Base-by-base conservation (phyloP, 2,113 vertebrate genomes). In the Oryzias javanicus region DNA sequence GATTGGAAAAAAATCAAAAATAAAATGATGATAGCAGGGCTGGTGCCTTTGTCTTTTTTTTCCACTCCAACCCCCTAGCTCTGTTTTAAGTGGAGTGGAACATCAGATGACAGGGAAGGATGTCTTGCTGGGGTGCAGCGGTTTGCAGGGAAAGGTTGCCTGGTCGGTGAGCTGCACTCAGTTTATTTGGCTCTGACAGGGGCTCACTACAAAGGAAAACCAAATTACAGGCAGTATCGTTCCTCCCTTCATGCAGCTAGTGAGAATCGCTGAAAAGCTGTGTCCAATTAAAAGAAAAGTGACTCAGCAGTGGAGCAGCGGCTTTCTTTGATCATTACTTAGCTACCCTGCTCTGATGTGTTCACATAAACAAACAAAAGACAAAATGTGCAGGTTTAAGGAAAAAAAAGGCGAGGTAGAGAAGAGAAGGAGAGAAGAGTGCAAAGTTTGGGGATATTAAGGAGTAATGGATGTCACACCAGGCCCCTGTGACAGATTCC, bases 1-100 rank as follows among this genome's bases (percentile, higher is more conserved):
- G 92, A 95, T 94, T 71, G 19, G 25, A 49, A 55, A 93, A 93
- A 94, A 93, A 94, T 94, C 94, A 92, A 86, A 89, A 94, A 95
- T 94, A 95, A 94, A 96, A 95, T 89, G 83, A 90, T 90, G 86
- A 88, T 85, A 70, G 78, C 55, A 24, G 60, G 82, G 79, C 87
- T 70, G 60, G 69, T 61, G 70, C 66, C 80, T 82, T 90, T 91
- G 90, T 75, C 67, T 63, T 56, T 59, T 22, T 90, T 71, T 58
- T 69, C 78, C 87, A 86, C 90, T 86, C 76, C 74, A 48, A 40
- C 84, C 85, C 86, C 87, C 90, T 76, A 52, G 54, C 70, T 85
- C 69, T 80, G 76, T 86, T 88, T 88, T 87, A 89, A 88, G 92
- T 89, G 92, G 92, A 91, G 91, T 80, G 88, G 90, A 93, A 91